Evolutionary conservation across 2,888 invertebrate genomes (phyloP).

Genomic region (Amphimallon solstitiale): DNA sequence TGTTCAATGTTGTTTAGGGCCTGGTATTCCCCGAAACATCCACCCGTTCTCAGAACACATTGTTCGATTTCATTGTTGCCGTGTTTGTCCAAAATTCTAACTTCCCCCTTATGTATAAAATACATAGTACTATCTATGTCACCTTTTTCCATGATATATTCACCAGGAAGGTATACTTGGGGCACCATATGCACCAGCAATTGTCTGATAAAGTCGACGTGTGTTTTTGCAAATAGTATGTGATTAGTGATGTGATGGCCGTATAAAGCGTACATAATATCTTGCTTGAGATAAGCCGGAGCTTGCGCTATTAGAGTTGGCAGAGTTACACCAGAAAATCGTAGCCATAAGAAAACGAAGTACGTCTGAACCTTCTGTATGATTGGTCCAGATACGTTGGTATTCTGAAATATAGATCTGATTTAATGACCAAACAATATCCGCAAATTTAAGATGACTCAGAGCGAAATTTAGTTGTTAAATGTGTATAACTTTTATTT

Average conservation of each 20-base stretch:
- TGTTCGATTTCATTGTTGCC: conserved; percentile 37
- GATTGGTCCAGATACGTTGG: conserved; percentile 37
- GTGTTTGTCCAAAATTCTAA: conserved; percentile 45
- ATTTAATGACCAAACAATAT: no score
- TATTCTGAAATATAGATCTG: conserved; percentile 34
- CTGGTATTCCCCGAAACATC: conserved; percentile 43
- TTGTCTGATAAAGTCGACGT: conserved; percentile 65
- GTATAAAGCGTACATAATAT: conserved; percentile 65
- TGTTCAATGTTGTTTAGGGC: conserved; percentile 41
- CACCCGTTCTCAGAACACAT: conserved; percentile 4
- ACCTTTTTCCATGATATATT: conserved; percentile 68
- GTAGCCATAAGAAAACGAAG: conserved; percentile 65
- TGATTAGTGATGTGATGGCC: conserved; percentile 65
- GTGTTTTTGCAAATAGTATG: conserved; percentile 63
- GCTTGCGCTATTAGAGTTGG: conserved; percentile 40
- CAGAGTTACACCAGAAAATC: conserved; percentile 66
- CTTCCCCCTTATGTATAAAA: conserved; percentile 67
- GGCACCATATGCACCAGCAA: conserved; percentile 65
- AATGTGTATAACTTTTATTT: no score
- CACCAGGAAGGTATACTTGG: conserved; percentile 66
- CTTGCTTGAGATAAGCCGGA: conserved; percentile 45
- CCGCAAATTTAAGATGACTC: no score
- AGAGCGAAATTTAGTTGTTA: no score
- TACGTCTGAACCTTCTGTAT: conserved; percentile 68
- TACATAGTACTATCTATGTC: conserved; percentile 67